Conservation (phyloP, 2,888 invertebrate species). For the Oligia strigilis region DNA sequence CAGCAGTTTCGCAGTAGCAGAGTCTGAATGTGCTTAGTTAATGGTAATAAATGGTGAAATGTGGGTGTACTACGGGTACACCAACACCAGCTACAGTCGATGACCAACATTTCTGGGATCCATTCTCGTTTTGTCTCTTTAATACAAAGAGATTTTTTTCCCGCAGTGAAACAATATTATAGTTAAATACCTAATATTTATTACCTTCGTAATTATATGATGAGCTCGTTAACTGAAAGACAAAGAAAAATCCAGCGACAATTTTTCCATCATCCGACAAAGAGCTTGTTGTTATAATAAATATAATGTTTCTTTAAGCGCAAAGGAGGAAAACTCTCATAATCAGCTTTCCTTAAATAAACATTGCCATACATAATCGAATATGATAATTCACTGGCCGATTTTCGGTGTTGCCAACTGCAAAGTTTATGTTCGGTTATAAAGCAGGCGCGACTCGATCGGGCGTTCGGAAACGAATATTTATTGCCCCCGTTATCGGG, state of each 20-base stretch:
- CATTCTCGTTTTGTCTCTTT: background rate
- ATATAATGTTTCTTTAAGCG: background rate
- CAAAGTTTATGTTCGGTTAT: slow-evolving; percentile 54
- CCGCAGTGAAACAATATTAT: background rate
- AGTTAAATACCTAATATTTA: background rate
- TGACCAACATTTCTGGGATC: background rate
- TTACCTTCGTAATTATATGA: slow-evolving; percentile 5
- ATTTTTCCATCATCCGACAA: background rate
- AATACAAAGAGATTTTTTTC: background rate
- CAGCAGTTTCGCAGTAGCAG: too few relatives aligned
- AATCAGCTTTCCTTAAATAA: slow-evolving; percentile 24
- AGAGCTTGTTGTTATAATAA: background rate
- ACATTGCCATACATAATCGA: slow-evolving; percentile 33
- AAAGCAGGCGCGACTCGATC: slow-evolving; percentile 46
- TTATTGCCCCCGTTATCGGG: slow-evolving; percentile 61
- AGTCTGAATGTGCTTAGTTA: too few relatives aligned
- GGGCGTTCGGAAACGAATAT: slow-evolving; percentile 59
- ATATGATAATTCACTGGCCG: slow-evolving; percentile 44
- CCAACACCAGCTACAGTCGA: too few relatives aligned
- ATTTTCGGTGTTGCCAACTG: slow-evolving; percentile 53
- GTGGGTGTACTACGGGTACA: too few relatives aligned
- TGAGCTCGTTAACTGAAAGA: background rate
- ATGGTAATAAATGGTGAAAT: too few relatives aligned
- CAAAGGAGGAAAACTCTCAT: slow-evolving; percentile 8
- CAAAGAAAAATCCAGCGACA: slow-evolving; percentile 3